Base-by-base conservation (phyloP, 2,888 invertebrate species). In the Oegoconia quadripuncta region DNA sequence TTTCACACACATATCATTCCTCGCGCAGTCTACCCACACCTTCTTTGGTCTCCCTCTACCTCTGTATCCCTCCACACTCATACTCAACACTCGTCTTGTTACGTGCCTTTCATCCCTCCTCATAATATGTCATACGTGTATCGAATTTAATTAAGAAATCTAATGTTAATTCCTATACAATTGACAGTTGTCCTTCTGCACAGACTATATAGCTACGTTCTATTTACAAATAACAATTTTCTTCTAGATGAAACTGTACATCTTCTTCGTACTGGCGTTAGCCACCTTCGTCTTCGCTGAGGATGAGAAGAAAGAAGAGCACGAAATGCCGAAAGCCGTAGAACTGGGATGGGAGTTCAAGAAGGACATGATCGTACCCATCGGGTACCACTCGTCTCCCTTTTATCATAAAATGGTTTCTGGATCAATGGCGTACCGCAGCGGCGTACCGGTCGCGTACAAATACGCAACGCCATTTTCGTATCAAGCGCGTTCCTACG, bases 221-320 rank as follows among this genome's bases (percentile, higher is more conserved):
- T 2, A 22, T 22, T 22, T 22, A 22, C 22, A 35, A 9, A 25
- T 25, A 27, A 12, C 13, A 12, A n/a, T 12, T 27, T 13, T 16
- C 3, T 28, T 28, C 1, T 43, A 67, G 66, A 69, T 69, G 67
- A 69, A 64, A 38, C 6, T 57, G 20, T 17, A 34, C 27, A 34
- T 57, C 2, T 9, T 62, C 4, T 18, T 63, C 3, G 4, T 23
- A 2, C 11, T 57, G 17, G 27, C 52, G 2, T 16, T 52, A n/a
- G 29, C 50, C n/a, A 48, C 47, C 14, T 35, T 39, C 36, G 41
- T 26, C 0, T 36, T 9, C 11, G 42, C 52, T 1, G 27, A 28
- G 7, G 27, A 20, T n/a, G 26, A 26, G 5, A 11, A 26, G 5
- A 26, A n/a, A 1, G 9, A 26, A 11, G 26, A 26, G 26, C 4